Percentiles rank a stretch among this genome's conserved stretches.
phyloP scores from a whole-genome alignment of 2,797 vertebrate species.

The Poecilia gillii region DNA sequence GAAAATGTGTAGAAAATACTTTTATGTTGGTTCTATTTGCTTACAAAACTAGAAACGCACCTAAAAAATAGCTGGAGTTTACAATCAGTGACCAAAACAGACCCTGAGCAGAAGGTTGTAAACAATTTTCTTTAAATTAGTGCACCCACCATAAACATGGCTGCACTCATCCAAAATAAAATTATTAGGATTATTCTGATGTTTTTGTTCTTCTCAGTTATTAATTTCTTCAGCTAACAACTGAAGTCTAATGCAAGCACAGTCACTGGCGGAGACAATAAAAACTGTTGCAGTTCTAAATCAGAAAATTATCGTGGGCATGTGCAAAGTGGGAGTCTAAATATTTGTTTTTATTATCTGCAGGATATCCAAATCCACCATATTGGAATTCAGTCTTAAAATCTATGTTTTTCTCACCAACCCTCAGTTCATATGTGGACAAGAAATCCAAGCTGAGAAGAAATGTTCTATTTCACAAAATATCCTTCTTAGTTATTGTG shows the following conservation, averaged over 20 bases:
- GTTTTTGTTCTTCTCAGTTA: not conserved
- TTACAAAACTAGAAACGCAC: not conserved
- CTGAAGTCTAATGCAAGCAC: not conserved
- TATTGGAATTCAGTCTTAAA: not conserved
- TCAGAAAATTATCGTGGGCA: not conserved
- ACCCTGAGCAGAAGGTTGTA: not conserved
- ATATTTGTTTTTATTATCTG: not conserved
- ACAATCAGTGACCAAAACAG: no score
- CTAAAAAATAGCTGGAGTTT: not conserved
- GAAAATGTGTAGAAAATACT: not conserved
- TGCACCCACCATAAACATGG: not conserved
- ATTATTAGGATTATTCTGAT: not conserved
- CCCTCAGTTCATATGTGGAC: not conserved
- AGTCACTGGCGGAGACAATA: not conserved
- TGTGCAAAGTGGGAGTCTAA: not conserved
- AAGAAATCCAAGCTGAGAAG: not conserved
- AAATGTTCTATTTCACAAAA: not conserved
- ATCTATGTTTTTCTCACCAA: not conserved
- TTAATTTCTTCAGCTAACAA: not conserved
- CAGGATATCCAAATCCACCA: not conserved
- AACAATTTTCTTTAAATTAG: not conserved
- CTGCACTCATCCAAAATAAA: not conserved
- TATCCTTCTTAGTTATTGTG: conserved; percentile 1
- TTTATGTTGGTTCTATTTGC: not conserved
- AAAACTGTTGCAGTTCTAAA: not conserved